phyloP scores from a whole-genome alignment of 1,140 invertebrate species.

The Drosophila biarmipes region DNA sequence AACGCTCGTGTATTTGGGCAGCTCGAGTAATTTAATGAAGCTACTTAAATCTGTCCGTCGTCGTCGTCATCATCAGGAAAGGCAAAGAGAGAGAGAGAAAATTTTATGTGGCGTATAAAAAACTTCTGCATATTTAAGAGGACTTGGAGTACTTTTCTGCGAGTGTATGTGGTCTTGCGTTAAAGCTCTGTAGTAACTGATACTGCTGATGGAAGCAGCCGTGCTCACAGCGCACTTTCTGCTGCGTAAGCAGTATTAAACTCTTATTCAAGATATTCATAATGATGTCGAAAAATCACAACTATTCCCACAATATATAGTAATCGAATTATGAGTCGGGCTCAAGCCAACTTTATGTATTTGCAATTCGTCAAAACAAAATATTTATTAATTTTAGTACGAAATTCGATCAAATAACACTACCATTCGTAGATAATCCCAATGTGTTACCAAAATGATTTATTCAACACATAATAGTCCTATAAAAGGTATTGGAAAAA shows the following conservation, averaged over 20 bases:
- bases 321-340: no score
- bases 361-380: no score
- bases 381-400: no score
- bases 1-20: constrained; percentile 80
- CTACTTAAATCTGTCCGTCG: constrained; percentile 79
- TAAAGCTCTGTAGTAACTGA: constrained; percentile 54
- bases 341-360: no score
- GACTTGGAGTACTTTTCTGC: constrained; percentile 19
- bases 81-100: constrained; percentile 57
- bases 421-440: no score
- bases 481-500: no score
- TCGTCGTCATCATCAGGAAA: constrained; percentile 16
- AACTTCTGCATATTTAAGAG: constrained; percentile 66
- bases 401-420: no score
- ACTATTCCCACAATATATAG: no score
- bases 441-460: no score
- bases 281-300: no score
- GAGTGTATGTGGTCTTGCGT: constrained; percentile 21
- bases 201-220: constrained; percentile 61
- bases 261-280: no score
- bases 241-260: constrained; percentile 38
- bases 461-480: no score
- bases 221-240: constrained; percentile 16
- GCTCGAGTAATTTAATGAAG: constrained; percentile 83
- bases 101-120: constrained; percentile 71